Evolutionary conservation across 2,113 vertebrate species (phyloP).

Genomic region (Mormyrus lacerda): DNA sequence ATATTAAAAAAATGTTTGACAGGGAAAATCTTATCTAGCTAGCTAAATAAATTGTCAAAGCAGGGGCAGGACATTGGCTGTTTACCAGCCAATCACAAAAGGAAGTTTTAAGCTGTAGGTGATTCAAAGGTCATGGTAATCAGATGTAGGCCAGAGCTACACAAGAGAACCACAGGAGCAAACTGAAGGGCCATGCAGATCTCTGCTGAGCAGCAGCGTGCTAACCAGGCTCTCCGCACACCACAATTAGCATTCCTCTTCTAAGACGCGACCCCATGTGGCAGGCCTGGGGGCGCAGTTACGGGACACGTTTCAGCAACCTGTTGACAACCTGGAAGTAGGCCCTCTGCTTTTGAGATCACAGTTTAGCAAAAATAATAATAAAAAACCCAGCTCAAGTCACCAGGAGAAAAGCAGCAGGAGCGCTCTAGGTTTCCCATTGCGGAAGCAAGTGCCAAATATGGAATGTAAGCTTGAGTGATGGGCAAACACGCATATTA

Average conservation of each 20-base stretch:
- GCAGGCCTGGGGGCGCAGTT: neutral
- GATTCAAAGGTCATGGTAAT: neutral
- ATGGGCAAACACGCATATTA: neutral
- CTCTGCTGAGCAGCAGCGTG: neutral
- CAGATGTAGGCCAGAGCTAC: neutral
- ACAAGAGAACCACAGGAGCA: neutral
- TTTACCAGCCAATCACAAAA: neutral
- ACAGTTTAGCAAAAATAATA: neutral
- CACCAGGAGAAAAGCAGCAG: neutral
- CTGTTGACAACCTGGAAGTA: neutral
- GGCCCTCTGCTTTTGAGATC: neutral
- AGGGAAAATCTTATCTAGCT: neutral
- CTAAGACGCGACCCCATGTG: neutral
- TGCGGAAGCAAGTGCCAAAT: neutral
- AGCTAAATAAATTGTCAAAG: neutral
- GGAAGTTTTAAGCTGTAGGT: neutral
- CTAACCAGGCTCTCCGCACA: neutral
- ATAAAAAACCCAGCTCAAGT: neutral
- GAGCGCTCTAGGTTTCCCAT: neutral
- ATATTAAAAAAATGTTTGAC: neutral
- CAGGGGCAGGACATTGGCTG: neutral
- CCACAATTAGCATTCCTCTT: constrained; percentile 1
- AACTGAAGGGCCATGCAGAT: neutral
- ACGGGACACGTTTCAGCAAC: neutral
- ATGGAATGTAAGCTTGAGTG: neutral